Evolutionary conservation across 1,140 invertebrate genomes (phyloP).

Genomic region (Wiebesia pumilae): DNA sequence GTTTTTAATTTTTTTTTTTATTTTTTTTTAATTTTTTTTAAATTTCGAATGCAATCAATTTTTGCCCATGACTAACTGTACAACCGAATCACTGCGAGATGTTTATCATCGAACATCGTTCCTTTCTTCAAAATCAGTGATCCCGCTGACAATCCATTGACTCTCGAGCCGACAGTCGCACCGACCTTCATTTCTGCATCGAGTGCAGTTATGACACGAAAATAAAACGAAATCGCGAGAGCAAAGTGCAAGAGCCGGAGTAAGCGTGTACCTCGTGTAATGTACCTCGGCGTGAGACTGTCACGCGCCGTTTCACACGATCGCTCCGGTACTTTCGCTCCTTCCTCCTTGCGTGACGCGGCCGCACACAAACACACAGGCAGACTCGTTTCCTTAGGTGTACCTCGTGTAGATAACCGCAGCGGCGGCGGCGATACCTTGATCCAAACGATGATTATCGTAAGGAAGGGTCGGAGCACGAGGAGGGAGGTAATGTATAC

Average conservation of each 20-base stretch:
- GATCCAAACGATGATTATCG: neutral
- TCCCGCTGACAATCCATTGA: too few species aligned
- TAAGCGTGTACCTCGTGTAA: neutral
- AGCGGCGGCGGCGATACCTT: neutral
- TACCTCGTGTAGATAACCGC: too few species aligned
- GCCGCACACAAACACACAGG: neutral
- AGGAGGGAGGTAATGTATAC: too few species aligned
- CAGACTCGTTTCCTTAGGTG: too few species aligned
- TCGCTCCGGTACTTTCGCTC: conserved; percentile 10
- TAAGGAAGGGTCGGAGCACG: neutral
- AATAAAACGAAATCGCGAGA: neutral
- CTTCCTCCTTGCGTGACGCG: neutral
- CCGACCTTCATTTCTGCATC: neutral
- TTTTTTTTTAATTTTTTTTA: too few species aligned
- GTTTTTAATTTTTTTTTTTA: too few species aligned
- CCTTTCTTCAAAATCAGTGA: neutral
- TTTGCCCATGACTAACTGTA: too few species aligned
- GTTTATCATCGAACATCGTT: neutral
- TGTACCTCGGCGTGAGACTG: conserved; percentile 34
- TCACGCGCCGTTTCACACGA: conserved; percentile 23
- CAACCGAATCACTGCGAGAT: too few species aligned
- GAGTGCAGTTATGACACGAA: too few species aligned
- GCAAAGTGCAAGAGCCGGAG: neutral
- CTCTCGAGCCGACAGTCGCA: neutral
- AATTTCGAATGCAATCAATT: too few species aligned